phyloP scores from a whole-genome alignment of 2,113 vertebrate genomes.

The Serinus canaria region DNA sequence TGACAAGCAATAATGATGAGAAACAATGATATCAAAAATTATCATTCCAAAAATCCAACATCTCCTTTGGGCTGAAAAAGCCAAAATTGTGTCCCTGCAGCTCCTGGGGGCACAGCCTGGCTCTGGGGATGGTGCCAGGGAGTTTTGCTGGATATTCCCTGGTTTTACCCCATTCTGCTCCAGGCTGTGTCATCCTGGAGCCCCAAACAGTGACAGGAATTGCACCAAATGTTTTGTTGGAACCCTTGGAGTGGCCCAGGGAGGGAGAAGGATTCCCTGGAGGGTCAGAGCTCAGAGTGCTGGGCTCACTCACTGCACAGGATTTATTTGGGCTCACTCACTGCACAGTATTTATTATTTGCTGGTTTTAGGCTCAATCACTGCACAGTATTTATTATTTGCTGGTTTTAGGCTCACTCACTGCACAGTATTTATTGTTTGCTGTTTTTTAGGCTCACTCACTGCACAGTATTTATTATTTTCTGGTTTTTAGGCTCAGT shows the following conservation, averaged over 20 bases:
- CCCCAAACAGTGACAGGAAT: not conserved
- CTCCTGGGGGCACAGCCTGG: not conserved
- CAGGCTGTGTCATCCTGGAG: rapidly evolving
- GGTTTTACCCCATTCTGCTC: not conserved
- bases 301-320: not conserved
- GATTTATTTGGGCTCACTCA: not conserved
- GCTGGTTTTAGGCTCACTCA: too few relatives aligned
- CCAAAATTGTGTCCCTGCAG: not conserved
- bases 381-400: too few relatives aligned
- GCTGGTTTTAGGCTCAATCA: too few relatives aligned
- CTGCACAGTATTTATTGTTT: too few relatives aligned
- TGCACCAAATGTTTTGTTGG: not conserved
- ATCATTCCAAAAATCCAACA: not conserved
- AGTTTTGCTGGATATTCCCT: not conserved
- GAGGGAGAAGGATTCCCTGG: not conserved
- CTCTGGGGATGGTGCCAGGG: rapidly evolving
- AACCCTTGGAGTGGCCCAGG: rapidly evolving
- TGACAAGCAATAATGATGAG: not conserved
- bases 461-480: too few relatives aligned
- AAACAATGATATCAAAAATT: too few relatives aligned
- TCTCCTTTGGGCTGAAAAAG: not conserved
- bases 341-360: not conserved
- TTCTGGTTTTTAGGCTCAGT: too few relatives aligned
- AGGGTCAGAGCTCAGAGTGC: not conserved
- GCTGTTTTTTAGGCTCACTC: too few relatives aligned